Base-by-base conservation (phyloP, 2,797 vertebrate genomes). In the Peromyscus eremicus region DNA sequence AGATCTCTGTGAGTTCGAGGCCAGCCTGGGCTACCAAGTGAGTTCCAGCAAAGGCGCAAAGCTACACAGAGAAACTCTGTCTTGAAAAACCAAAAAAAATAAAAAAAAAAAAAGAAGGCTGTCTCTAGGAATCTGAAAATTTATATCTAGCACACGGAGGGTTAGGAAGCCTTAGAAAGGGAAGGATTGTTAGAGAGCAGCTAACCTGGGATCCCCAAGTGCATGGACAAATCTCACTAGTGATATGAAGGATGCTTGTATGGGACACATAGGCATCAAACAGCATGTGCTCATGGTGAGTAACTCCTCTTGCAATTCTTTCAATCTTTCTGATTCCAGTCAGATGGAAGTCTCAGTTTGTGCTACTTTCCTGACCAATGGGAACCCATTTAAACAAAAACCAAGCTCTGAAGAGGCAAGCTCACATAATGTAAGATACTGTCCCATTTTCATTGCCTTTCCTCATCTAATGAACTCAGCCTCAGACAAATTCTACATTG, bases 301-400 rank as follows among this genome's bases (percentile, higher is more conserved):
- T 71, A 57, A 55, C 23, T 90, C 12, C 43, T 55, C n/a, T 43
- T 62, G 34, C 43, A 92, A 7, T 5, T 90, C 49, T 73, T 88
- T 82, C 52, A 70, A 1, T 64, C 66, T 79, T 49, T 75, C 79
- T 76, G 46, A 96, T n/a, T 19, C 16, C 8, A n/a, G 46, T 52
- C 68, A 66, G 37, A 93, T 92, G 60, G 34, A 85, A 86, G n/a
- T 70, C 52, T 94, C 4, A 4, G 32, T 83, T 76, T 93, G 92
- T 32, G 84, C 89, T 5, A 21, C n/a, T 85, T 80, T 32, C 37
- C 12, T n/a, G 76, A 71, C 40, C 46, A 92, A 3, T 29, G 86
- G 87, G 62, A 76, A 81, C 29, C 37, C 46, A 64, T 95, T 94
- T 95, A 91, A 77, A 81, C 60, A 84, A 96, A 92, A 17, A 75